A percentile compares a stretch with the other conserved stretches of the same genome.
These are phyloP conservation scores for Acronicta psi DNA, from an alignment of 2,888 invertebrate genomes.

Conservation along the genomic window DNA sequence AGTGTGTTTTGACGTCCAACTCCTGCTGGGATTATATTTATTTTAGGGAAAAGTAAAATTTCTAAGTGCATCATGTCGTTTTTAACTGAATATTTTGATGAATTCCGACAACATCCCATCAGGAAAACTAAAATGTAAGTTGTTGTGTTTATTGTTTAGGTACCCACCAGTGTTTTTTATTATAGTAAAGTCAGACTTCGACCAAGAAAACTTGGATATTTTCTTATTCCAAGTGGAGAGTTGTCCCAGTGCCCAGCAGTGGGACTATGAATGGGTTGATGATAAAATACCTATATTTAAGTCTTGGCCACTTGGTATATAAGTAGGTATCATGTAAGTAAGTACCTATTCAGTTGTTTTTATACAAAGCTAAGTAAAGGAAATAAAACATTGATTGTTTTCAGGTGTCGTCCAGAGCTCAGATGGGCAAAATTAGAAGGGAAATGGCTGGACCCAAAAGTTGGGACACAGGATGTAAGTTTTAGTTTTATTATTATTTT, in stretches of 20 bases:
- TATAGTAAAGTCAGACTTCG: too few relatives aligned
- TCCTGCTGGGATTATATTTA: not conserved
- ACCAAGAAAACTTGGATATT: too few relatives aligned
- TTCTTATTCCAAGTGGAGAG: too few relatives aligned
- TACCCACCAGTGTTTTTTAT: too few relatives aligned
- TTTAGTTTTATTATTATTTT: not conserved
- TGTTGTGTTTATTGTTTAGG: not conserved
- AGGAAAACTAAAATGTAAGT: constrained; percentile 82
- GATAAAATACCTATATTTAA: too few relatives aligned
- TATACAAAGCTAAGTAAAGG: too few relatives aligned
- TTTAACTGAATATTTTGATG: constrained; percentile 85
- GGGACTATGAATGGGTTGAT: too few relatives aligned
- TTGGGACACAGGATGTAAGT: constrained; percentile 77
- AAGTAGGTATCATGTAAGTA: too few relatives aligned
- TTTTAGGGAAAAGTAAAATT: constrained; percentile 24
- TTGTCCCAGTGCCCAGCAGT: too few relatives aligned
- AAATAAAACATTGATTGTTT: too few relatives aligned
- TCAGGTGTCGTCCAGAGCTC: constrained; percentile 79
- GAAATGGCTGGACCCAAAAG: constrained; percentile 80
- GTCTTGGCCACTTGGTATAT: too few relatives aligned
- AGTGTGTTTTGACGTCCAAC: constrained; percentile 2
- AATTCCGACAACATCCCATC: constrained; percentile 80
- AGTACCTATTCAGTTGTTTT: too few relatives aligned
- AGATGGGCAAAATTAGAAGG: constrained; percentile 80
- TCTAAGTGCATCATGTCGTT: constrained; percentile 75